These are phyloP conservation scores for Pelodiscus sinensis DNA, from an alignment of 2,113 vertebrate genomes.

Conservation along the genomic window DNA sequence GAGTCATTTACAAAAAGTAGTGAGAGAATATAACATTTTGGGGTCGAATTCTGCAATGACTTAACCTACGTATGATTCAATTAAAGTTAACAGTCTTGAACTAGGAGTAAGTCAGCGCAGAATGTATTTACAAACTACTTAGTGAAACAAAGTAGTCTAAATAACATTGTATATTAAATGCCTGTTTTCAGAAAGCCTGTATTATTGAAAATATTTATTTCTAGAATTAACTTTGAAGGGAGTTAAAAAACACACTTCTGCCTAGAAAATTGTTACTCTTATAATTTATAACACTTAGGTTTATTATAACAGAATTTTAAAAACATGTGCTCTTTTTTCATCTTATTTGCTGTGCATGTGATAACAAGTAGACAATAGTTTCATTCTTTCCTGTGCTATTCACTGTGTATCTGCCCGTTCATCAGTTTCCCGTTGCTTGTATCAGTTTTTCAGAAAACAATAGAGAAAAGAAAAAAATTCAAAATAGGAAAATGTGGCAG, in stretches of 20 bases:
- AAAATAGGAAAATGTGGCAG: accelerated
- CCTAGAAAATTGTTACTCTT: background rate
- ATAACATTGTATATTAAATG: background rate
- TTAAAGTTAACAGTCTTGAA: background rate
- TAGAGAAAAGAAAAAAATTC: background rate
- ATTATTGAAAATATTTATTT: background rate
- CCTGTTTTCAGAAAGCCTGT: background rate
- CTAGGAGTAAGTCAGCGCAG: background rate
- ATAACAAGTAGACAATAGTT: background rate
- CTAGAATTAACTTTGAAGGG: background rate
- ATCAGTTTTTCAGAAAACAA: background rate
- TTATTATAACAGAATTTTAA: background rate
- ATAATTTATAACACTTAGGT: background rate
- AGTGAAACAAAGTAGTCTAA: background rate
- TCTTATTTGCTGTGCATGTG: background rate
- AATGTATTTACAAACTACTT: background rate
- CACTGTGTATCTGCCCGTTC: background rate
- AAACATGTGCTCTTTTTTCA: accelerated
- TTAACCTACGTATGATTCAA: background rate
- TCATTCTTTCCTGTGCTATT: background rate
- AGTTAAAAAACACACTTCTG: background rate
- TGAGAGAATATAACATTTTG: background rate
- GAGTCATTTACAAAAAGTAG: background rate
- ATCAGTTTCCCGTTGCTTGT: background rate
- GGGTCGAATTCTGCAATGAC: background rate